phyloP scores from a whole-genome alignment of 2,888 invertebrate genomes.

The Agrochola litura region DNA sequence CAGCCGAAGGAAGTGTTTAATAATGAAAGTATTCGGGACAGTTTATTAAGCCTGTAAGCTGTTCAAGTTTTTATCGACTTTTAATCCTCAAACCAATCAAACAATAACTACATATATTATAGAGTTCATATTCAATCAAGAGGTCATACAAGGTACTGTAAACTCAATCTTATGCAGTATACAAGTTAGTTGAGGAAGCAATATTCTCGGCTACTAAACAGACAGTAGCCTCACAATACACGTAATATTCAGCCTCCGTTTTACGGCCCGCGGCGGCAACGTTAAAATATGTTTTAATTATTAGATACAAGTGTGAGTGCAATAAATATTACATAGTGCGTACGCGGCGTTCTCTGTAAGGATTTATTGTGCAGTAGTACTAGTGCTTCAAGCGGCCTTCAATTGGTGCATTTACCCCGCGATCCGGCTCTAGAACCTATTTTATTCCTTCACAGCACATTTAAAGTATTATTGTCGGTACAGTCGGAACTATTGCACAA shows the following conservation, averaged over 20 bases:
- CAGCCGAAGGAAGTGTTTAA: slow-evolving; percentile 42
- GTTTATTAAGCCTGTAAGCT: slow-evolving; percentile 9
- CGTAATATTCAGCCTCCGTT: slow-evolving; percentile 56
- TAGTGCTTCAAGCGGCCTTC: slow-evolving; percentile 73
- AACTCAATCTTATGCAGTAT: slow-evolving; percentile 3
- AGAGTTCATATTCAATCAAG: slow-evolving; percentile 16
- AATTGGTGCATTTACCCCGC: slow-evolving; percentile 69
- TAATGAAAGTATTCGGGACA: slow-evolving; percentile 24
- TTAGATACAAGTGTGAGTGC: slow-evolving; percentile 75
- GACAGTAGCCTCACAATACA: slow-evolving; percentile 52
- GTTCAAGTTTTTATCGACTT: neutral
- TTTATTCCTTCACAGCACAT: slow-evolving; percentile 54
- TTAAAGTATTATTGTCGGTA: slow-evolving; percentile 35
- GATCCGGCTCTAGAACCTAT: slow-evolving; percentile 57
- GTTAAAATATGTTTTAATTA: slow-evolving; percentile 79
- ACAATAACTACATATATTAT: slow-evolving; percentile 1
- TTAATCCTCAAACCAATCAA: slow-evolving; percentile 10
- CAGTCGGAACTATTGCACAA: slow-evolving; percentile 34
- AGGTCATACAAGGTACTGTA: neutral
- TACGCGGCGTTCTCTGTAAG: slow-evolving; percentile 67
- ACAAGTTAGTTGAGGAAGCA: slow-evolving; percentile 48
- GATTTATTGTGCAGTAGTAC: slow-evolving; percentile 78
- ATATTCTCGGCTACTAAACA: slow-evolving; percentile 49
- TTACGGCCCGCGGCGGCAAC: slow-evolving; percentile 65
- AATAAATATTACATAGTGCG: slow-evolving; percentile 73